A percentile compares a stretch with the other conserved stretches of the same genome.
Evolutionary conservation across 2,797 vertebrate genomes (phyloP).

Genomic region (Sebastes alutus): DNA sequence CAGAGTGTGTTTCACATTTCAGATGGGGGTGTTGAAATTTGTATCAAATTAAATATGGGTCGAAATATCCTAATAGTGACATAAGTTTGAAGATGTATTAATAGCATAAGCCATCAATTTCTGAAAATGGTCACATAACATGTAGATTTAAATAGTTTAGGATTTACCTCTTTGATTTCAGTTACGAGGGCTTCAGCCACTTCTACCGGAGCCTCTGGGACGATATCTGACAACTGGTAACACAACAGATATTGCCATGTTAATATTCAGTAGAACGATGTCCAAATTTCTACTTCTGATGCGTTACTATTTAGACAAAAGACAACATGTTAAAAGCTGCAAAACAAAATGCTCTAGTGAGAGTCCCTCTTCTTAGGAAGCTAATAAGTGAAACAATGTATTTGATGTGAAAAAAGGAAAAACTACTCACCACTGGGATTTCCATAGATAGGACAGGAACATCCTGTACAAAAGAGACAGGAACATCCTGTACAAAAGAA

Average conservation of each 20-base stretch:
- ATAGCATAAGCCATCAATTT: background rate
- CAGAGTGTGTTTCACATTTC: background rate
- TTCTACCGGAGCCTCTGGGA: conserved; percentile 31
- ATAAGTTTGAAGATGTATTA: background rate
- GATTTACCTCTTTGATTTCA: conserved; percentile 49
- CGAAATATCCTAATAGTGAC: background rate
- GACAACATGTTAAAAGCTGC: background rate
- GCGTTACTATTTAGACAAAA: background rate
- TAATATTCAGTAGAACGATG: background rate
- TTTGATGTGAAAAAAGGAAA: background rate
- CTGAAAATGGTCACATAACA: background rate
- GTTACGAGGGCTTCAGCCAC: conserved; percentile 6
- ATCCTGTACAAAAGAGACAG: conserved; percentile 46
- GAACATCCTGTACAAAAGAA: conserved; percentile 47
- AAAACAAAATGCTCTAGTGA: background rate
- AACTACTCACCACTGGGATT: conserved; percentile 45
- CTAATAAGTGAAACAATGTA: background rate
- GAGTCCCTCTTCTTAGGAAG: background rate
- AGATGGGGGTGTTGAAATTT: background rate
- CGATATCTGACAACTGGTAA: conserved; percentile 35
- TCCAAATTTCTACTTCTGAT: background rate
- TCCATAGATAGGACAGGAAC: conserved; percentile 25
- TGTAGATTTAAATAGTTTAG: background rate
- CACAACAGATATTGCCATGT: background rate
- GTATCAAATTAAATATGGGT: background rate